phyloP scores from a whole-genome alignment of 2,797 vertebrate species.

The Geotrypetes seraphini region DNA sequence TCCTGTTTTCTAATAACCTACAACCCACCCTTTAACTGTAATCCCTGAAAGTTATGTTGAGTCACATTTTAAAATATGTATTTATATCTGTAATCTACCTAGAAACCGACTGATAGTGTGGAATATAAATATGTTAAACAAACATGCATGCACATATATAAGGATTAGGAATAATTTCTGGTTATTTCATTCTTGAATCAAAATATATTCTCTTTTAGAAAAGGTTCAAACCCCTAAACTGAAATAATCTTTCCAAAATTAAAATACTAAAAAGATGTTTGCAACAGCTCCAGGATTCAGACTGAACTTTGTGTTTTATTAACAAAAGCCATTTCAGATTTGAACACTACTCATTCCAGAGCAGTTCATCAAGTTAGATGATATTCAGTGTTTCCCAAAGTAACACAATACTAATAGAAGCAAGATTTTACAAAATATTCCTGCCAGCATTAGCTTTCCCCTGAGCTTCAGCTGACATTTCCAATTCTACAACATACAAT shows the following conservation, averaged over 20 bases:
- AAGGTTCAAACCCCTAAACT: not conserved
- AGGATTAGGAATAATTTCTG: not conserved
- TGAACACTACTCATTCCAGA: conserved; percentile 1
- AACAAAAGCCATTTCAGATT: conserved; percentile 5
- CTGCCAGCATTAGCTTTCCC: not conserved
- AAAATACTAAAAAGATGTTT: conserved; percentile 1
- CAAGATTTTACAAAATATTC: not conserved
- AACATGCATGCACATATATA: too few species aligned
- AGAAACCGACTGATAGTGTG: too few species aligned
- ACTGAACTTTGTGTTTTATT: conserved; percentile 1
- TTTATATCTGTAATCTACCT: too few species aligned
- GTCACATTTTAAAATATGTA: too few species aligned
- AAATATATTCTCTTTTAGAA: not conserved
- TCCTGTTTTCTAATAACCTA: too few species aligned
- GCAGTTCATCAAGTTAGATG: not conserved
- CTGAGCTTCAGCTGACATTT: not conserved
- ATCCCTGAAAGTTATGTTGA: too few species aligned
- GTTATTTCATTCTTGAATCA: not conserved
- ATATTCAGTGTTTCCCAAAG: not conserved
- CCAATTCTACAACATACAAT: conserved; percentile 5
- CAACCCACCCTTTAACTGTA: too few species aligned
- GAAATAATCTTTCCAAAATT: not conserved
- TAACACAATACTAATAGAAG: not conserved
- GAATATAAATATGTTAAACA: too few species aligned
- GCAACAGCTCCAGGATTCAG: not conserved